A percentile compares a stretch with the other conserved stretches of the same genome.
Conservation (phyloP, 2,888 invertebrate genomes). For the Xestobium rufovillosum region DNA sequence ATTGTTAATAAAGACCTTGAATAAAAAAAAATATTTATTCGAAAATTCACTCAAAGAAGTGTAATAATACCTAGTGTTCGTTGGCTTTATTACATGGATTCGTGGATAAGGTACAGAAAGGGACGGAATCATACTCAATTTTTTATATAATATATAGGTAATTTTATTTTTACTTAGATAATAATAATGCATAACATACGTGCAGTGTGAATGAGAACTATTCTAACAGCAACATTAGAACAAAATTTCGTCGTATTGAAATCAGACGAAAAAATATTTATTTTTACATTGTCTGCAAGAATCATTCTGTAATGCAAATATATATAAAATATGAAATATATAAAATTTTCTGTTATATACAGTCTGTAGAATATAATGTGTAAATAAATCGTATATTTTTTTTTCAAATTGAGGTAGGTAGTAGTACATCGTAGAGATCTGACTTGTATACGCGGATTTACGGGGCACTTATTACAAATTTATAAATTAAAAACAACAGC, state of each 20-base stretch:
- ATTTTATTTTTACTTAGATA: slow-evolving; percentile 32
- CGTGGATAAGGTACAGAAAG: too few species aligned
- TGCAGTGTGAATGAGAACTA: slow-evolving; percentile 39
- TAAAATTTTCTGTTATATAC: slow-evolving; percentile 19
- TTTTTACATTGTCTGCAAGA: slow-evolving; percentile 30
- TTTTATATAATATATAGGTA: too few species aligned
- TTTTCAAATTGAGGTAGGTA: background rate
- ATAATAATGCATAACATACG: slow-evolving; percentile 39
- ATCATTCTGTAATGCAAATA: slow-evolving; percentile 27
- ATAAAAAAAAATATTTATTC: too few species aligned
- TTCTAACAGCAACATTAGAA: slow-evolving; percentile 39
- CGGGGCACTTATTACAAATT: too few species aligned
- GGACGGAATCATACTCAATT: too few species aligned
- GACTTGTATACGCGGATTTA: too few species aligned
- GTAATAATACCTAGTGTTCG: too few species aligned
- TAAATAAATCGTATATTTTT: slow-evolving; percentile 27
- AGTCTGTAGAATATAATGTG: slow-evolving; percentile 20
- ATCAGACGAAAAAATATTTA: slow-evolving; percentile 34
- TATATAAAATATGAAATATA: slow-evolving; percentile 29
- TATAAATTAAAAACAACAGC: too few species aligned
- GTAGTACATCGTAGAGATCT: slow-evolving; percentile 2
- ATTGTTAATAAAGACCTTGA: too few species aligned
- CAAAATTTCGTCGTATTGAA: slow-evolving; percentile 35
- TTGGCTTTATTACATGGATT: too few species aligned
- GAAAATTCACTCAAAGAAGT: too few species aligned